Percentiles rank a stretch among this genome's conserved stretches.
Evolutionary conservation across 2,797 vertebrate genomes (phyloP).

Genomic region (Limnodromus scolopaceus): DNA sequence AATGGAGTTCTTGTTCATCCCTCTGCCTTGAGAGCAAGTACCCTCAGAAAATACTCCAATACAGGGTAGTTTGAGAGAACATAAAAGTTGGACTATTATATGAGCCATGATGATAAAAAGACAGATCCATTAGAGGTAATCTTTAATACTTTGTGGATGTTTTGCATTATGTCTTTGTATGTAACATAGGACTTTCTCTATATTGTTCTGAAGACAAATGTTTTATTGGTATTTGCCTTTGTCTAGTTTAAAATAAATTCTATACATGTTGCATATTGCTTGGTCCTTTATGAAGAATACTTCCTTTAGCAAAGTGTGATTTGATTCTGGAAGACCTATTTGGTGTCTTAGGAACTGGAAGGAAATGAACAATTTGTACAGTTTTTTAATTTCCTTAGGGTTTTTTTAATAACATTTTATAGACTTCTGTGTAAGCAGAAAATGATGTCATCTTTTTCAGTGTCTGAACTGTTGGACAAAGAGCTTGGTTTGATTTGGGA

Average conservation of each 20-base stretch:
- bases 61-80: background rate
- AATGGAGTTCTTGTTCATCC: background rate
- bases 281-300: background rate
- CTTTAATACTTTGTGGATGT: background rate
- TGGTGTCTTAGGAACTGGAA: background rate
- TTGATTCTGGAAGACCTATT: conserved; percentile 39
- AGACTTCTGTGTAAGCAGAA: conserved; percentile 22
- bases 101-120: background rate
- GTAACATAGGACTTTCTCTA: background rate
- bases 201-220: background rate
- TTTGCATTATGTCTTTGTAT: background rate
- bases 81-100: background rate
- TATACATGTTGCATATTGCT: background rate
- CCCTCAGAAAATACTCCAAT: background rate
- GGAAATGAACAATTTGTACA: conserved; percentile 20
- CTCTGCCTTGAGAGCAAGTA: background rate
- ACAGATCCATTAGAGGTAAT: background rate
- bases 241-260: background rate
- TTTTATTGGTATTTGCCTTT: background rate
- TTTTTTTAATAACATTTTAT: conserved; percentile 18
- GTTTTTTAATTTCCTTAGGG: background rate
- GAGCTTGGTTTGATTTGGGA: background rate
- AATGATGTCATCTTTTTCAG: background rate
- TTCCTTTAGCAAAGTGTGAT: background rate
- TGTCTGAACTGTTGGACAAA: background rate